Conservation (phyloP, 2,797 vertebrate species). For the Sebastes itinus region DNA sequence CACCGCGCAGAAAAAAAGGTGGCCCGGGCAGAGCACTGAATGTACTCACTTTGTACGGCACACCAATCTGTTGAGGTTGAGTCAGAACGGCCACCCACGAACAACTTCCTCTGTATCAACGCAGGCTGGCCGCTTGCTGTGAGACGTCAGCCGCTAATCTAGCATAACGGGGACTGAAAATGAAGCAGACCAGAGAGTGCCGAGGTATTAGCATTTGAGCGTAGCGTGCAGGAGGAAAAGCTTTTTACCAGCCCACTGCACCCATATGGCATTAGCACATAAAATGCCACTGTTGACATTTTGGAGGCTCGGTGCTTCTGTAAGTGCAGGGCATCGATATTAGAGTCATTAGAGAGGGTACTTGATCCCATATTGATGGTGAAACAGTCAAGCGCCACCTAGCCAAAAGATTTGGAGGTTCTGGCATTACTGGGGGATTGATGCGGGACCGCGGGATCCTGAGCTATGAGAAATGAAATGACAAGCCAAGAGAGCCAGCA, state of each 20-base stretch:
- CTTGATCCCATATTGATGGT: slow-evolving; percentile 79
- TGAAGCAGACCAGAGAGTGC: slow-evolving; percentile 77
- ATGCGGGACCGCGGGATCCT: slow-evolving; percentile 7
- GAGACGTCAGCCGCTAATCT: slow-evolving; percentile 82
- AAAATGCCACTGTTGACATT: slow-evolving; percentile 85
- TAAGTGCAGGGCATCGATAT: slow-evolving; percentile 80
- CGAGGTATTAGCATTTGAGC: slow-evolving; percentile 86
- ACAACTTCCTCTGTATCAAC: slow-evolving; percentile 77
- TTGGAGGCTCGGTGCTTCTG: slow-evolving; percentile 74
- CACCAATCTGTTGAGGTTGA: slow-evolving; percentile 80
- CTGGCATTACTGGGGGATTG: slow-evolving; percentile 38
- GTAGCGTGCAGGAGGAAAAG: slow-evolving; percentile 81
- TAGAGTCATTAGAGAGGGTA: slow-evolving; percentile 76
- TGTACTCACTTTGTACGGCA: slow-evolving; percentile 56
- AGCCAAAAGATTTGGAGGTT: slow-evolving; percentile 44
- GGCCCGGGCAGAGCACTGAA: slow-evolving; percentile 45
- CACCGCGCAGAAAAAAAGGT: slow-evolving; percentile 42
- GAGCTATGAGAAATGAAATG: slow-evolving; percentile 43
- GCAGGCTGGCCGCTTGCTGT: slow-evolving; percentile 77
- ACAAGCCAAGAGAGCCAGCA: slow-evolving; percentile 3
- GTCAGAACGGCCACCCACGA: slow-evolving; percentile 74
- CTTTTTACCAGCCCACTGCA: slow-evolving; percentile 83
- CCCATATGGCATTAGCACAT: slow-evolving; percentile 83
- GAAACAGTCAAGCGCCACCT: slow-evolving; percentile 66
- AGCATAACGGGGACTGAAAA: slow-evolving; percentile 81